These are phyloP conservation scores for Pararge aegeria DNA, from an alignment of 1,140 invertebrate species.

Conservation along the genomic window DNA sequence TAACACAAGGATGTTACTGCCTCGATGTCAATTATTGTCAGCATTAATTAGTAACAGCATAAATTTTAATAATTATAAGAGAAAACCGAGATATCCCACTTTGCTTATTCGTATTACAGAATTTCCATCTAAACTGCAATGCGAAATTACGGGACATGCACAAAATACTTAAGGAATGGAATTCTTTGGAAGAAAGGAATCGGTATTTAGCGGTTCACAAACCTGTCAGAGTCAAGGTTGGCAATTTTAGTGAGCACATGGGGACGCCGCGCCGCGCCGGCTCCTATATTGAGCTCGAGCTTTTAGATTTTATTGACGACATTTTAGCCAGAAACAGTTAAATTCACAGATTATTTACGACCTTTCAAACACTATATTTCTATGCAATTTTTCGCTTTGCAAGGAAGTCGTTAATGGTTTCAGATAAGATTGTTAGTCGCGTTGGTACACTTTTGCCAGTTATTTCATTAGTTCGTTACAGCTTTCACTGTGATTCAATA, in stretches of 20 bases:
- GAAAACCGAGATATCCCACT: too few relatives aligned
- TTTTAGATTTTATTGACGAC: too few relatives aligned
- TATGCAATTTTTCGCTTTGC: background rate
- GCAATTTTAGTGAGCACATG: background rate
- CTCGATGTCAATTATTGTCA: too few relatives aligned
- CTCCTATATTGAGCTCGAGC: too few relatives aligned
- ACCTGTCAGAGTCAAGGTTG: background rate
- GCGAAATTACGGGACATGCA: background rate
- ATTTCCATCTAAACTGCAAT: background rate
- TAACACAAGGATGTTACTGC: too few relatives aligned
- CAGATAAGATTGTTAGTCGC: too few relatives aligned
- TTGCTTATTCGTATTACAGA: too few relatives aligned
- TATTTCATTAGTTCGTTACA: too few relatives aligned
- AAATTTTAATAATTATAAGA: background rate
- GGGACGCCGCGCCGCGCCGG: too few relatives aligned
- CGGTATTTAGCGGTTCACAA: background rate
- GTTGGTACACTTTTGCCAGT: too few relatives aligned
- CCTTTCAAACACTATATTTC: background rate
- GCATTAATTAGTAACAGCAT: too few relatives aligned
- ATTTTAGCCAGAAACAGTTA: background rate
- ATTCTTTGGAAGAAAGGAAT: background rate
- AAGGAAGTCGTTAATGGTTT: background rate
- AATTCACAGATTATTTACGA: background rate
- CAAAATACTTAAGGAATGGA: background rate
- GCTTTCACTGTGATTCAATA: too few relatives aligned